phyloP scores from a whole-genome alignment of 92 coral and sea anemone genomes.

The Epizoanthus stellaris region DNA sequence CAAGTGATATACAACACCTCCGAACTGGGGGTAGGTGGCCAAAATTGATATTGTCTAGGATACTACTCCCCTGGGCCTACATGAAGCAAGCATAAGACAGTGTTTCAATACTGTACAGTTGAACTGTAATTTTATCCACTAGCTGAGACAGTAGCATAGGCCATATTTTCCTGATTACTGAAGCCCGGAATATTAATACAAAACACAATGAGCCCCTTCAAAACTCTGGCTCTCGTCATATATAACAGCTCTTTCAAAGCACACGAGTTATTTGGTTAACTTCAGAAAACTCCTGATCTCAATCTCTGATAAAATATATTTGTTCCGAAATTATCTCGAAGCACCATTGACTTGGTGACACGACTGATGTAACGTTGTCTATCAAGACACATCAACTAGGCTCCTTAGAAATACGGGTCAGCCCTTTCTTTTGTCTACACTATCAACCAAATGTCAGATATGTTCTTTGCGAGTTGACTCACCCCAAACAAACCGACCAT shows the following conservation, averaged over 20 bases:
- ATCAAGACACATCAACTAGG: conserved; percentile 34
- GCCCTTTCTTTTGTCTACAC: conserved; percentile 44
- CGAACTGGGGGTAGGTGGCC: neutral
- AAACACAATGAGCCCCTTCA: conserved; percentile 27
- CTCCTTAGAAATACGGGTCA: conserved; percentile 33
- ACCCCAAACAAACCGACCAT: conserved; percentile 45
- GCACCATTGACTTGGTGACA: conserved; percentile 33
- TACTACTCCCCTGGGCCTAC: conserved; percentile 29
- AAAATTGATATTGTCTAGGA: conserved; percentile 5
- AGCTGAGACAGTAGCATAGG: no score
- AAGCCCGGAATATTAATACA: conserved; percentile 4
- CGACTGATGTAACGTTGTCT: conserved; percentile 30
- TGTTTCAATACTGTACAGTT: conserved; percentile 6
- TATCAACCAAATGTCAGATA: conserved; percentile 39
- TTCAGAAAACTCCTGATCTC: conserved; percentile 20
- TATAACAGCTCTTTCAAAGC: neutral
- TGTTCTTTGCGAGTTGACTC: conserved; percentile 46
- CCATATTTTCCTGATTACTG: conserved; percentile 16
- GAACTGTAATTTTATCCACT: neutral
- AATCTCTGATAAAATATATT: conserved; percentile 35
- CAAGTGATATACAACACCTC: no score
- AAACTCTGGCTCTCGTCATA: neutral
- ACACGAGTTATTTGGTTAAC: conserved; percentile 31
- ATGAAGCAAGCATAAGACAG: no score
- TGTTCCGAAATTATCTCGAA: conserved; percentile 47